Evolutionary conservation across 2,797 vertebrate species (phyloP).

Genomic region (Nasua narica): DNA sequence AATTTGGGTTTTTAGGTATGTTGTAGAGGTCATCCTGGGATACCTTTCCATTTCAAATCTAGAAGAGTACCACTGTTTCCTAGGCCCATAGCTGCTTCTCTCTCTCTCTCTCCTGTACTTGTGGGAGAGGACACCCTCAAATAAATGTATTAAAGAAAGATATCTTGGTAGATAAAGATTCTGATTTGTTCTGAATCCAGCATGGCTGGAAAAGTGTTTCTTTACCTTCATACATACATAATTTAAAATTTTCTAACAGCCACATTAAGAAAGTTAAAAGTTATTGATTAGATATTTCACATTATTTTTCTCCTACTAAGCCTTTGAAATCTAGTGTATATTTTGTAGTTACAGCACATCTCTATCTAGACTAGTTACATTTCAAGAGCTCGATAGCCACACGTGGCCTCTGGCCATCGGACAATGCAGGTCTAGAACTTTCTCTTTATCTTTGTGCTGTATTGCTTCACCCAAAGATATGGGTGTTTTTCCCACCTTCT

Average conservation of each 20-base stretch:
- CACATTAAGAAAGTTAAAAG: background rate
- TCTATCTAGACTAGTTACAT: background rate
- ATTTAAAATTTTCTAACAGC: background rate
- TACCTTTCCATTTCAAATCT: background rate
- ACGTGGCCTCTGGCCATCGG: no score
- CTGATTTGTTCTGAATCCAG: background rate
- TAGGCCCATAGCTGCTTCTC: background rate
- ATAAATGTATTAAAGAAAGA: background rate
- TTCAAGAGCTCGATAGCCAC: rapidly evolving
- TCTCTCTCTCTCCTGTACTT: background rate
- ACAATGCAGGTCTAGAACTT: background rate
- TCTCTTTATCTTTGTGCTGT: background rate
- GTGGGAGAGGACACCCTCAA: background rate
- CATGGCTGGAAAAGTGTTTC: background rate
- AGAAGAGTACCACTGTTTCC: background rate
- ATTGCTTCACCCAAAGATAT: background rate
- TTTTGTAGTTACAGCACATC: background rate
- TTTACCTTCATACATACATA: background rate
- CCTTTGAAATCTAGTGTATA: background rate
- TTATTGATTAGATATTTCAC: background rate
- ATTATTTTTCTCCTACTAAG: background rate
- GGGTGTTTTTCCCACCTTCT: background rate
- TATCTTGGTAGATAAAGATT: background rate
- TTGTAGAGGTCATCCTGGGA: background rate
- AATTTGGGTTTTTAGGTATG: background rate